Conservation (phyloP, 2,113 vertebrate genomes). For the Myiopsitta monachus region DNA sequence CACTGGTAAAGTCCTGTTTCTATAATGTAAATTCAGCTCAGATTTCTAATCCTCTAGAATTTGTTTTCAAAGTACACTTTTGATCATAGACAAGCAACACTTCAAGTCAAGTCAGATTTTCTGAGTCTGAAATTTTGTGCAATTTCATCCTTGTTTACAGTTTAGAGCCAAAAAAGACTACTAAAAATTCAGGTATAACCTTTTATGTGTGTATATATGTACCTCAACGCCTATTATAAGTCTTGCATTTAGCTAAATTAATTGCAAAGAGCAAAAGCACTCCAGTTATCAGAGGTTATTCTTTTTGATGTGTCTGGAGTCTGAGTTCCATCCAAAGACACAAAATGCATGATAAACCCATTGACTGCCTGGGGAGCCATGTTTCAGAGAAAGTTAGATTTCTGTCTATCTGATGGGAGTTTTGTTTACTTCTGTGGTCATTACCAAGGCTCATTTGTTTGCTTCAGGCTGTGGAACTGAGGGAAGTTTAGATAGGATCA, state of each 20-base stretch:
- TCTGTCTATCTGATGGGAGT: not conserved
- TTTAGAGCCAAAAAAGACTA: not conserved
- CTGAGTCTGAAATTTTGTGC: not conserved
- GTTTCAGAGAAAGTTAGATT: not conserved
- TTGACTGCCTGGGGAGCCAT: not conserved
- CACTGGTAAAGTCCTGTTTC: not conserved
- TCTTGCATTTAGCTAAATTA: not conserved
- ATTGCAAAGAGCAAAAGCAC: not conserved
- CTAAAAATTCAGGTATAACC: not conserved
- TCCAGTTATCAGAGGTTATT: not conserved
- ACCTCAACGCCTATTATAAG: too few species aligned
- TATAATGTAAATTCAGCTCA: not conserved
- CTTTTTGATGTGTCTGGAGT: not conserved
- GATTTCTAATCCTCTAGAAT: not conserved
- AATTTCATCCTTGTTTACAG: not conserved
- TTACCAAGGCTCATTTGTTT: not conserved
- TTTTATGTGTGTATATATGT: too few species aligned
- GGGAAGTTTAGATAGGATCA: not conserved
- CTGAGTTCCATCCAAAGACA: not conserved
- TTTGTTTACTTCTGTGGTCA: not conserved
- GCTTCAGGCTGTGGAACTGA: not conserved
- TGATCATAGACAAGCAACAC: not conserved
- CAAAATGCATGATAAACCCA: not conserved
- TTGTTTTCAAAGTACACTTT: not conserved
- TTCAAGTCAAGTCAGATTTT: not conserved